These are phyloP conservation scores for Barnardius zonarius DNA, from an alignment of 2,113 vertebrate species.

Conservation along the genomic window DNA sequence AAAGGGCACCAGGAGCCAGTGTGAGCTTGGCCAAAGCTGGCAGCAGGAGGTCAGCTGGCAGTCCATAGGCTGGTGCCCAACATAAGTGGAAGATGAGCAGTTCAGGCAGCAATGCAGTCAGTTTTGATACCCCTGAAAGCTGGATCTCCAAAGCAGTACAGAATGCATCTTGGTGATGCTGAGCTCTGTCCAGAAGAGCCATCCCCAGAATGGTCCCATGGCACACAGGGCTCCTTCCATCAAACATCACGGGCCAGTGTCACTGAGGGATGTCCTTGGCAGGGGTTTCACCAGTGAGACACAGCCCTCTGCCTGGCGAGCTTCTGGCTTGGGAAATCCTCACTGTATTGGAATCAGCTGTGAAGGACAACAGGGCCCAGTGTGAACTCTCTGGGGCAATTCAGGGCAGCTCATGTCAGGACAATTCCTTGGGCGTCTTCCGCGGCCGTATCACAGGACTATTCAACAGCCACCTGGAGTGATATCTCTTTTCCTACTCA, in stretches of 20 bases:
- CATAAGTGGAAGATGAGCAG: rapidly evolving
- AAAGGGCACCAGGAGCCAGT: not conserved
- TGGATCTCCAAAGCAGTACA: not conserved
- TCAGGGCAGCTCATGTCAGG: conserved; percentile 30
- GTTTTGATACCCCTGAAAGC: not conserved
- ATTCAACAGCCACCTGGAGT: not conserved
- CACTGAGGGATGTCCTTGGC: not conserved
- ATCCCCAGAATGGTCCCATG: rapidly evolving
- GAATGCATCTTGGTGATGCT: not conserved
- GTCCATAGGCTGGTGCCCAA: not conserved
- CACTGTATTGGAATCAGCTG: not conserved
- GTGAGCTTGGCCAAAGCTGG: not conserved
- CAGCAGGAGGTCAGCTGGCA: not conserved
- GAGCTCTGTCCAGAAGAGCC: not conserved
- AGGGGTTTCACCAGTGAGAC: not conserved
- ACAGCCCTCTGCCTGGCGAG: not conserved
- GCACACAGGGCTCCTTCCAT: not conserved
- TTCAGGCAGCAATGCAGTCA: not conserved
- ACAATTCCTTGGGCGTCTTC: conserved; percentile 9
- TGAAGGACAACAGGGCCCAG: not conserved
- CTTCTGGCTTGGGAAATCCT: conserved; percentile 16
- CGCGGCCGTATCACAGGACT: not conserved
- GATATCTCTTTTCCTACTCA: conserved; percentile 38
- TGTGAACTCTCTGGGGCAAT: conserved; percentile 1
- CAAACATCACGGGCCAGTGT: rapidly evolving